Evolutionary conservation across 1,140 invertebrate species (phyloP), one percentile per base, ranked within the genome.

Genomic region (Leucophenga varia): DNA sequence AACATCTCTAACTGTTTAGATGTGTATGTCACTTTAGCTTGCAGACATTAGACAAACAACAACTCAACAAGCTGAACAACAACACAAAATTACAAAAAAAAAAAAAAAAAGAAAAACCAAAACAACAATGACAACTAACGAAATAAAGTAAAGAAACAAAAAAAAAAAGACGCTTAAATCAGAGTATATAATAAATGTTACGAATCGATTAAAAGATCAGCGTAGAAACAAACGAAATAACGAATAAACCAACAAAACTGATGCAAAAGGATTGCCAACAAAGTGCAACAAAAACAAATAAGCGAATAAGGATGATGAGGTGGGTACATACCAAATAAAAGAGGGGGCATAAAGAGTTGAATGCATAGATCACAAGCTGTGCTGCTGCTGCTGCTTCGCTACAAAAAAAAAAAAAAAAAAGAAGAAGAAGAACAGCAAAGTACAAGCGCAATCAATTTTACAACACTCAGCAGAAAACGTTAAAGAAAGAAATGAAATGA

Each of bases 171-270:
- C n/a, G n/a, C n/a, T n/a, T n/a, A n/a, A n/a, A 52, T 42, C 54
- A 36, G 21, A 21, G 38, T 52, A 57, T 54, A 67, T 63, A 67
- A 67, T 67, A 67, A 67, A 67, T 67, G 63, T 56, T 67, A 57
- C 63, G 59, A 67, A 67, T 67, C 63, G 63, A 67, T 67, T 67
- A 67, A 67, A 67, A 67, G 63, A 67, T 67, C 63, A 67, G 63
- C 61, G 41, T 37, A 57, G 57, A 45, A 49, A 40, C 36, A 41
- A 48, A 58, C 35, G 52, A 48, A 14, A 4, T 4, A 44, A 19
- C 16, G 13, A 47, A 14, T 9, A 47, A 45, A 43, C 19, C 49
- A 46, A 37, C 16, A 32, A 19, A 43, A 34, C 14, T 18, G 41
- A 22, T 47, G 32, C 16, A 37, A 46, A 19, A 20, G 21, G 49